phyloP scores from a whole-genome alignment of 2,113 vertebrate species.

The Anoplopoma fimbria region DNA sequence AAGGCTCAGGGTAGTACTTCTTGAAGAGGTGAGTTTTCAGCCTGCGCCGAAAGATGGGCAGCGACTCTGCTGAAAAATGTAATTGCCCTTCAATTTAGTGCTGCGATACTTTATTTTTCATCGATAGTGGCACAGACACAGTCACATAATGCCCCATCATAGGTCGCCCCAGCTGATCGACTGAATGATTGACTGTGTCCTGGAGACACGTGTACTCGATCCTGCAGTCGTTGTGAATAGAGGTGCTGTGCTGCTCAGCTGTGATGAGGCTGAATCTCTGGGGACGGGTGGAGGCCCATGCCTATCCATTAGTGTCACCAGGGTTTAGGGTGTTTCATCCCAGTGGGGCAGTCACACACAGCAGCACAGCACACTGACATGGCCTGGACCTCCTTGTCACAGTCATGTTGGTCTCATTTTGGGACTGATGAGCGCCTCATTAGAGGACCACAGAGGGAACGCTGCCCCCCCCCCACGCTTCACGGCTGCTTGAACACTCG shows the following conservation, averaged over 20 bases:
- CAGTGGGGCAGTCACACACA: conserved; percentile 52
- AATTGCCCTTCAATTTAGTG: background rate
- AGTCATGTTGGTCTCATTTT: conserved; percentile 65
- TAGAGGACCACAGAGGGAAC: conserved; percentile 56
- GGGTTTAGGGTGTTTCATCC: conserved; percentile 55
- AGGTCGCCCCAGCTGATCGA: conserved; percentile 51
- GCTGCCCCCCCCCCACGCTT: conserved; percentile 14
- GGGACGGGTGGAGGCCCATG: conserved; percentile 62
- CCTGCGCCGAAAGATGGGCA: too few species aligned
- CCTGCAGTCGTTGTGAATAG: conserved; percentile 46
- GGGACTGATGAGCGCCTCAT: conserved; percentile 72
- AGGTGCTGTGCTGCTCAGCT: conserved; percentile 54
- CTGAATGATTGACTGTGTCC: conserved; percentile 56
- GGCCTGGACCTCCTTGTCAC: conserved; percentile 60
- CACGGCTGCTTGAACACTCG: conserved; percentile 47
- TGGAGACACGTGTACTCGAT: conserved; percentile 44
- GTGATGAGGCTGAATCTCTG: conserved; percentile 55
- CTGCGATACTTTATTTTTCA: conserved; percentile 27
- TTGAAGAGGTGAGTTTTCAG: too few species aligned
- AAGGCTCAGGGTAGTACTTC: too few species aligned
- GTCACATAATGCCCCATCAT: conserved; percentile 34
- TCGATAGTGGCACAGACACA: conserved; percentile 12
- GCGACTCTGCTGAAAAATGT: too few species aligned
- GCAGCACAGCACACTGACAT: conserved; percentile 53
- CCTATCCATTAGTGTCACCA: conserved; percentile 76